Evolutionary conservation across 2,797 vertebrate genomes (phyloP), one percentile per base, ranked within the genome.

Genomic region (Eulemur coronatus): DNA sequence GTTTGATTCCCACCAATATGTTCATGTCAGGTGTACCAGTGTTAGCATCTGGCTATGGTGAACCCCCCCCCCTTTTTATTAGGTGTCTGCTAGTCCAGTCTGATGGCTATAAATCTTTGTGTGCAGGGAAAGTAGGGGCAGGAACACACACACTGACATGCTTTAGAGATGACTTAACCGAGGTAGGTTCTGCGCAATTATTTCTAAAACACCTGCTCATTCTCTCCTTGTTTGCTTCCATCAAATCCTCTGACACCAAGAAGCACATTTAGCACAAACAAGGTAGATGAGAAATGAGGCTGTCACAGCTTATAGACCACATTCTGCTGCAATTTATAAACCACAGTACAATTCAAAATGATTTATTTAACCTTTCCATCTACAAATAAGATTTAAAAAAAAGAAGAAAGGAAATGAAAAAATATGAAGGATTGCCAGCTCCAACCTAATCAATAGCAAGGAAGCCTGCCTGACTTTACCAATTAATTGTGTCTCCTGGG

Each of bases 311-410:
- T 41, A 61, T 75, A 79, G 26, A 35, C 57, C 67, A 38, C 50
- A 65, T 55, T 61, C 55, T 55, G 69, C 57, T 52, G 46, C 63
- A 20, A 13, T 59, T 67, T 91, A 55, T 75, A 92, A 94, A 80
- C 91, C 85, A 94, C 73, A 43, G 0, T 76, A 59, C 79, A 80
- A 70, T 84, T 79, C 85, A 33, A n/a, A 89, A 67, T 92, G 48
- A 61, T 94, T 50, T 73, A 65, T 73, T 87, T 88, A 82, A 81
- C 38, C 46, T 84, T 96, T 95, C 20, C 43, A 43, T 90, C 72
- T 67, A 86, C n/a, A 93, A 89, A 89, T 26, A 84, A 95, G 59
- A 84, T 4, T 52, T 11, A 4, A 26, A 55, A 93, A 63, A 22
- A 85, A 55, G 33, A 63, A 38, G 5, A 88, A 82, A 30, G 30